A percentile compares a stretch with the other conserved stretches of the same genome.
These are phyloP conservation scores for Apantesis nais DNA, from an alignment of 2,888 invertebrate species.

Conservation along the genomic window DNA sequence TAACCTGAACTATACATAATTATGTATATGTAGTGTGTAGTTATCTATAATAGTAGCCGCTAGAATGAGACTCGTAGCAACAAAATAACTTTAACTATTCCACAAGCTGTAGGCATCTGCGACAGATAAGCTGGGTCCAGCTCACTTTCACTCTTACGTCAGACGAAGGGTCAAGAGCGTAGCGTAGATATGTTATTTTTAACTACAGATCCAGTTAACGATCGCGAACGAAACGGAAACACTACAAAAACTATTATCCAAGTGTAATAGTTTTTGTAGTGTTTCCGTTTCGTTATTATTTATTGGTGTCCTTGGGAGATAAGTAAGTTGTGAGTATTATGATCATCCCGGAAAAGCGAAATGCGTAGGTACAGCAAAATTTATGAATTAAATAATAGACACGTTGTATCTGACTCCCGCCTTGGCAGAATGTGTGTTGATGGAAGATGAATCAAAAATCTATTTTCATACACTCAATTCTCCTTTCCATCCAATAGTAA, in stretches of 20 bases:
- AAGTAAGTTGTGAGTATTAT: too few species aligned
- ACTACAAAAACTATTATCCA: too few species aligned
- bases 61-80: neutral
- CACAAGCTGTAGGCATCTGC: neutral
- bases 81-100: neutral
- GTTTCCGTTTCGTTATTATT: neutral
- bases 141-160: neutral
- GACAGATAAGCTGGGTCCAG: neutral
- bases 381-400: too few species aligned
- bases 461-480: neutral
- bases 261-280: too few species aligned
- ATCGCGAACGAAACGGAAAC: too few species aligned
- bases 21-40: constrained; percentile 22
- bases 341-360: too few species aligned
- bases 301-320: too few species aligned
- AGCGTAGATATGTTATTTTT: neutral
- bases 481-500: neutral
- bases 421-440: neutral
- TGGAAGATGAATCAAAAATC: neutral
- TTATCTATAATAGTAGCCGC: neutral
- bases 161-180: neutral
- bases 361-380: too few species aligned
- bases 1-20: too few species aligned
- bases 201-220: neutral
- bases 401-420: too few species aligned